A percentile compares a stretch with the other conserved stretches of the same genome.
Conservation (phyloP, 2,113 vertebrate species). For the Ranitomeya imitator region DNA sequence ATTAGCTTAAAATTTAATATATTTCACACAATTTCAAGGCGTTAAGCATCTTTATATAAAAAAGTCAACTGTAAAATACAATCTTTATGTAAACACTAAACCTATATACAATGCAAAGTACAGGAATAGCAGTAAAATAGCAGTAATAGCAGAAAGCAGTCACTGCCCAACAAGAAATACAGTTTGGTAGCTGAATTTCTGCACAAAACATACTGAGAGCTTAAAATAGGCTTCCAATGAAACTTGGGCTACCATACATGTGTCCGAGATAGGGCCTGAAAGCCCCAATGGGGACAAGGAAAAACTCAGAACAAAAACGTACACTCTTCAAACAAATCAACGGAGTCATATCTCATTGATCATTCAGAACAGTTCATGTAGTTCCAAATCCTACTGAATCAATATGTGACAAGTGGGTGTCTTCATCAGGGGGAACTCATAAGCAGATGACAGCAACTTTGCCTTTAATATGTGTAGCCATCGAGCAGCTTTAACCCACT, state of each 20-base stretch:
- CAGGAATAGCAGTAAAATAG: background rate
- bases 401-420: constrained; percentile 42
- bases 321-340: constrained; percentile 22
- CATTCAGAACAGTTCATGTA: constrained; percentile 43
- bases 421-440: constrained; percentile 28
- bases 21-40: background rate
- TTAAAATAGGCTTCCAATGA: background rate
- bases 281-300: background rate
- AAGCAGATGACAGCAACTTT: constrained; percentile 11
- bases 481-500: background rate
- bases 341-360: constrained; percentile 38
- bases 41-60: background rate
- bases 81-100: background rate
- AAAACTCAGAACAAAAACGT: background rate
- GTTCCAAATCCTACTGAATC: constrained; percentile 7
- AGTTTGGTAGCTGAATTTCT: too few relatives aligned
- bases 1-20: background rate
- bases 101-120: background rate
- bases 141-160: background rate
- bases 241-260: background rate
- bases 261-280: background rate
- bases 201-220: too few relatives aligned
- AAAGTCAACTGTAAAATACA: background rate
- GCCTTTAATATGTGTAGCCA: constrained; percentile 13
- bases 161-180: background rate